Conservation (phyloP, 2,888 invertebrate species). For the Luperina testacea region DNA sequence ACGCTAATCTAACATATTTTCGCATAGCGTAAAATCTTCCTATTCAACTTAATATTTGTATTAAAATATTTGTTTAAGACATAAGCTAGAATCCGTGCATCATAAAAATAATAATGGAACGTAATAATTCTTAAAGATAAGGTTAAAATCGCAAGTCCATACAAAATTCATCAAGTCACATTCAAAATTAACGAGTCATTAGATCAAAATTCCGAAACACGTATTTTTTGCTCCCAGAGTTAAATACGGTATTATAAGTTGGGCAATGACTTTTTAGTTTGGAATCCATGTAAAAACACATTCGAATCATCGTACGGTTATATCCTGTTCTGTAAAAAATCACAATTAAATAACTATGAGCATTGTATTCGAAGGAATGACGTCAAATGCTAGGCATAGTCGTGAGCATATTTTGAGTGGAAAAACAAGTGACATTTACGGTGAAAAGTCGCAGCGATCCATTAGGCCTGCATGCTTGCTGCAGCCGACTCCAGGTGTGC, state of each 20-base stretch:
- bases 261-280: slow-evolving; percentile 84
- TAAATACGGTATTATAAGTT: slow-evolving; percentile 81
- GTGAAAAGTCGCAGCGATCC: slow-evolving; percentile 84
- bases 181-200: slow-evolving; percentile 87
- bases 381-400: slow-evolving; percentile 52
- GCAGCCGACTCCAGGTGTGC: slow-evolving; percentile 87
- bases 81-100: slow-evolving; percentile 26
- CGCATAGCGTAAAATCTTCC: slow-evolving; percentile 16
- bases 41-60: slow-evolving; percentile 20
- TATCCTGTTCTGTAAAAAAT: slow-evolving; percentile 82
- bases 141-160: slow-evolving; percentile 75
- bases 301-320: slow-evolving; percentile 74
- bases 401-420: slow-evolving; percentile 37
- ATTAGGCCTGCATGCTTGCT: slow-evolving; percentile 82
- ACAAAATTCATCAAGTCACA: slow-evolving; percentile 83
- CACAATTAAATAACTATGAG: slow-evolving; percentile 74
- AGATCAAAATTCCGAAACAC: slow-evolving; percentile 82
- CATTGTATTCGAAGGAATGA: slow-evolving; percentile 63
- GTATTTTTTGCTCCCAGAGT: slow-evolving; percentile 82
- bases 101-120: slow-evolving; percentile 41
- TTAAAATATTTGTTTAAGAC: slow-evolving; percentile 40
- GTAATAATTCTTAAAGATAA: slow-evolving; percentile 42
- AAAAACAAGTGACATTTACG: slow-evolving; percentile 78
- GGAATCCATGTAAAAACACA: slow-evolving; percentile 87
- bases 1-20: slow-evolving; percentile 10